Evolutionary conservation across 1,140 invertebrate genomes (phyloP).

Genomic region (Cydia splendana): DNA sequence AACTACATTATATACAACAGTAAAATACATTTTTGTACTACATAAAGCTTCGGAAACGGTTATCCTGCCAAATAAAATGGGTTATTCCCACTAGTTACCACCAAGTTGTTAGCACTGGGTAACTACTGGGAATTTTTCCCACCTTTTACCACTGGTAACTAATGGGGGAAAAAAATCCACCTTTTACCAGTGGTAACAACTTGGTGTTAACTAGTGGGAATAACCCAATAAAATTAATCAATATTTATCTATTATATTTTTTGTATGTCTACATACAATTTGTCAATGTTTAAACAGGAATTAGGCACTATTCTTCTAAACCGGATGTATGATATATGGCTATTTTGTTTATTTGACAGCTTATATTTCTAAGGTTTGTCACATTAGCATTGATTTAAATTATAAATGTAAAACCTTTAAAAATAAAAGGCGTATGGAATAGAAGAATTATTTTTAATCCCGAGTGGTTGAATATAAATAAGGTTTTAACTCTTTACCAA

Average conservation of each 20-base stretch:
- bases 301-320: neutral
- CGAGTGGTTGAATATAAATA: too few relatives aligned
- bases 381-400: neutral
- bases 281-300: neutral
- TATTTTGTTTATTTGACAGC: neutral
- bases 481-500: too few relatives aligned
- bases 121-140: too few relatives aligned
- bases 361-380: neutral
- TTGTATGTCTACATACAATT: conserved; percentile 2
- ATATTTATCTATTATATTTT: conserved; percentile 21
- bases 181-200: too few relatives aligned
- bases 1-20: conserved; percentile 20
- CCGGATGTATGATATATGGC: neutral
- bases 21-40: conserved; percentile 31
- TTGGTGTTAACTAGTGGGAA: too few relatives aligned
- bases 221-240: neutral
- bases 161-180: too few relatives aligned
- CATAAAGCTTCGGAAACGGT: conserved; percentile 25
- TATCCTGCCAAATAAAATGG: conserved; percentile 30
- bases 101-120: too few relatives aligned
- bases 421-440: neutral
- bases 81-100: too few relatives aligned
- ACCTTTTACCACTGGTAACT: too few relatives aligned
- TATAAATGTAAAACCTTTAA: neutral
- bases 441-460: neutral